These are phyloP conservation scores for Pygoscelis antarcticus DNA, from an alignment of 2,113 vertebrate genomes.

Conservation along the genomic window DNA sequence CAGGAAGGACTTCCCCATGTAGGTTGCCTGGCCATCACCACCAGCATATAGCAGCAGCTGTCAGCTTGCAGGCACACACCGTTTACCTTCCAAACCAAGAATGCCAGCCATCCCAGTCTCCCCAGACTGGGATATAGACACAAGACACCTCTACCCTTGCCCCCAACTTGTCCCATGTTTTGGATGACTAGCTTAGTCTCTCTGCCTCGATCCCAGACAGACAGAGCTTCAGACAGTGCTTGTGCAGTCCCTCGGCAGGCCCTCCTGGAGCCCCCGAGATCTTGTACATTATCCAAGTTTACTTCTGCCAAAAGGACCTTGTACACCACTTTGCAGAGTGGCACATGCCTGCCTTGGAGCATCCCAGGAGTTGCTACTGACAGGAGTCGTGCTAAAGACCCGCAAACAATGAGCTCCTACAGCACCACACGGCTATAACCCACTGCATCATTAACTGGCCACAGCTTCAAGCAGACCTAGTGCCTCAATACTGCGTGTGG, in stretches of 20 bases:
- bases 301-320: not conserved
- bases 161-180: not conserved
- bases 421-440: not conserved
- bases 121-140: not conserved
- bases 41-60: not conserved
- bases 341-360: not conserved
- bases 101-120: not conserved
- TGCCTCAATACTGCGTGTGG: rapidly evolving
- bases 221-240: not conserved
- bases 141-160: not conserved
- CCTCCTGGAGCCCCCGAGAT: not conserved
- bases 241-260: not conserved
- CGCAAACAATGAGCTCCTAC: not conserved
- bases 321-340: not conserved
- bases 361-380: not conserved
- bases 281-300: not conserved
- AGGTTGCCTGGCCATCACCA: not conserved
- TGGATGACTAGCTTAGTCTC: not conserved
- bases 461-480: not conserved
- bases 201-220: not conserved
- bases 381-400: not conserved
- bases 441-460: not conserved
- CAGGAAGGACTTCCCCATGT: not conserved
- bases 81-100: not conserved
- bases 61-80: not conserved